Evolutionary conservation across 2,888 invertebrate genomes (phyloP).

Genomic region (Crocallis elinguaria): DNA sequence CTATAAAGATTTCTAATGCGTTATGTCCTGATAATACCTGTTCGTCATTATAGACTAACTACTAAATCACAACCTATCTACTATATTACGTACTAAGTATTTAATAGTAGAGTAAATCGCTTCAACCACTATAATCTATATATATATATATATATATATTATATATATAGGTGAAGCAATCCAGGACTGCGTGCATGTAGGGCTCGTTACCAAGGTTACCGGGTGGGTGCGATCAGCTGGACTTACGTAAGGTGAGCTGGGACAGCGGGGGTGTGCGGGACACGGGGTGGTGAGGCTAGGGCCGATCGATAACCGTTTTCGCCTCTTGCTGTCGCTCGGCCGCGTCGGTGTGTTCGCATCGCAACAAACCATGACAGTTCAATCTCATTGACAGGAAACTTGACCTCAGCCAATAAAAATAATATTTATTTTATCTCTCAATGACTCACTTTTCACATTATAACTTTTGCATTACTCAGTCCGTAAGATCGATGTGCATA

Average conservation of each 20-base stretch:
- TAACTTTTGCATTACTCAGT: slow-evolving; percentile 13
- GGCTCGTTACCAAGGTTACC: slow-evolving; percentile 80
- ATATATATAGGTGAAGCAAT: slow-evolving; percentile 37
- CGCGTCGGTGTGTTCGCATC: slow-evolving; percentile 62
- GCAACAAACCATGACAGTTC: slow-evolving; percentile 40
- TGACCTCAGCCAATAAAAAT: slow-evolving; percentile 26
- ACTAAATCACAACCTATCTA: too few relatives aligned
- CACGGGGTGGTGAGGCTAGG: slow-evolving; percentile 64
- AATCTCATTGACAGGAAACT: slow-evolving; percentile 33
- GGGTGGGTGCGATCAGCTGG: slow-evolving; percentile 83
- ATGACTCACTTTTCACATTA: slow-evolving; percentile 4
- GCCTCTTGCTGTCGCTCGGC: slow-evolving; percentile 69
- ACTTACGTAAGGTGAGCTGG: slow-evolving; percentile 78
- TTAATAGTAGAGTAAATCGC: background rate
- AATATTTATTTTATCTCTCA: slow-evolving; percentile 16
- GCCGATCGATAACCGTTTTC: slow-evolving; percentile 80
- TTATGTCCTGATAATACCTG: too few relatives aligned
- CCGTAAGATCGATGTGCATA: slow-evolving; percentile 8
- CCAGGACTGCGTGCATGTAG: slow-evolving; percentile 61
- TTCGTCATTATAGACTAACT: too few relatives aligned
- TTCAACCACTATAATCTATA: background rate
- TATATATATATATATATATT: too few relatives aligned
- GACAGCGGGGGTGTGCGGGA: slow-evolving; percentile 47
- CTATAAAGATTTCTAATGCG: too few relatives aligned
- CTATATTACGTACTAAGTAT: too few relatives aligned